Evolutionary conservation across 2,113 vertebrate genomes (phyloP).

Genomic region (Thalassoma bifasciatum): DNA sequence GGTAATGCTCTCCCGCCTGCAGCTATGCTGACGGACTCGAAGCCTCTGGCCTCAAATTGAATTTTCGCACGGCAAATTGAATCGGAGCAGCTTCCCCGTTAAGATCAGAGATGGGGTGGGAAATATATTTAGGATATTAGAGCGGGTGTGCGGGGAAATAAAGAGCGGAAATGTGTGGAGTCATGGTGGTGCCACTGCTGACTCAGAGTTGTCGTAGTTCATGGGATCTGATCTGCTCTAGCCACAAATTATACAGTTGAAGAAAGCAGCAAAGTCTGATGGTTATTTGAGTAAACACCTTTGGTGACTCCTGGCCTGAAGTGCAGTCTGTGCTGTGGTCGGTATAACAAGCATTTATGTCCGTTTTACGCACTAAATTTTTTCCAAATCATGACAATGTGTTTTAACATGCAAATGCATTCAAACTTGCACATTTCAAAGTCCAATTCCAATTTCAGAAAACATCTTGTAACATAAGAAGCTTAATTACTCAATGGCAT

Average conservation of each 20-base stretch:
- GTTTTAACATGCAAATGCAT: not conserved
- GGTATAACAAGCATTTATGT: not conserved
- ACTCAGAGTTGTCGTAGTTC: conserved; percentile 6
- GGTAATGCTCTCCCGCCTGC: conserved; percentile 11
- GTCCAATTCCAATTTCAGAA: too few species aligned
- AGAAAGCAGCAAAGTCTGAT: not conserved
- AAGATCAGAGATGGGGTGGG: conserved; percentile 50
- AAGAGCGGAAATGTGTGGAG: conserved; percentile 25
- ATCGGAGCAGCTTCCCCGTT: conserved; percentile 52
- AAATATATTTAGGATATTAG: conserved; percentile 60
- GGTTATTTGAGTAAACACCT: not conserved
- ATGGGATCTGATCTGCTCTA: conserved; percentile 14
- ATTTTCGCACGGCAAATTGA: conserved; percentile 66
- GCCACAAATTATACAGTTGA: not conserved
- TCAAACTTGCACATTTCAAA: too few species aligned
- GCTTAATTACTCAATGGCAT: too few species aligned
- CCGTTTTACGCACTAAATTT: too few species aligned
- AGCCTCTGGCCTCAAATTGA: conserved; percentile 53
- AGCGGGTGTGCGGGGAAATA: conserved; percentile 35
- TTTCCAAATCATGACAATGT: not conserved
- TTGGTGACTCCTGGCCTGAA: too few species aligned
- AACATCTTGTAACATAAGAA: too few species aligned
- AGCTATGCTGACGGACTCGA: conserved; percentile 24
- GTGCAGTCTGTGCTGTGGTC: too few species aligned
- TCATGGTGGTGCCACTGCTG: conserved; percentile 40